phyloP scores from a whole-genome alignment of 2,113 vertebrate species.

The Calyptomena viridis region DNA sequence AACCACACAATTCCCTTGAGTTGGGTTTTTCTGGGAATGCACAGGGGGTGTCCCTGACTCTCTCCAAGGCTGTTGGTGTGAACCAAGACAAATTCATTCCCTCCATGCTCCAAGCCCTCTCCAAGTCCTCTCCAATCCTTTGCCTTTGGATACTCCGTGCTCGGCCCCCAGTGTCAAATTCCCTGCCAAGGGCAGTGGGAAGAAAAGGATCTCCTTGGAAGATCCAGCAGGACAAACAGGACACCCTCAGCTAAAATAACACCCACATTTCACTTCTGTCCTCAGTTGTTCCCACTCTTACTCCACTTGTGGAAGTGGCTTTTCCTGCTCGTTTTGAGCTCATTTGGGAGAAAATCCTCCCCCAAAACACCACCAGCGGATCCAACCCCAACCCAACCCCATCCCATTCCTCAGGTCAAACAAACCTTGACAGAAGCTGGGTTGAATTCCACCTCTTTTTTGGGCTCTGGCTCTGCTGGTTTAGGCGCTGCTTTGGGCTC shows the following conservation, averaged over 20 bases:
- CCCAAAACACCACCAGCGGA: too few relatives aligned
- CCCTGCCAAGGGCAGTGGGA: background rate
- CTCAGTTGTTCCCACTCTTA: background rate
- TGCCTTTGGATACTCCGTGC: too few relatives aligned
- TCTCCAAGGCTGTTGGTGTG: background rate
- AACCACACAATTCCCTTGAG: background rate
- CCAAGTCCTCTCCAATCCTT: background rate
- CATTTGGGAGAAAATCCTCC: background rate
- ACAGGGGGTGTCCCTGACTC: background rate
- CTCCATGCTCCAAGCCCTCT: background rate
- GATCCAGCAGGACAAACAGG: background rate
- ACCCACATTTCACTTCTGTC: background rate
- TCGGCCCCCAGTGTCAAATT: background rate
- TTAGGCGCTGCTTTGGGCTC: constrained; percentile 85
- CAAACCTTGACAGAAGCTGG: constrained; percentile 79
- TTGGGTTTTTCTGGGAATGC: background rate
- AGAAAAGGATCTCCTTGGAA: background rate
- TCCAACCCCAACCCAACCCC: background rate
- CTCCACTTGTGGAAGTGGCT: too few relatives aligned
- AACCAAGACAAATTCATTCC: background rate
- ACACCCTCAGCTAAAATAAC: background rate
- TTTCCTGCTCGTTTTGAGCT: background rate
- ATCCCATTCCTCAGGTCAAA: background rate
- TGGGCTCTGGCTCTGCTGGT: constrained; percentile 66
- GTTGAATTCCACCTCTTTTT: constrained; percentile 83